Conservation (phyloP, 2,797 vertebrate species). For the Cossypha heuglini region DNA sequence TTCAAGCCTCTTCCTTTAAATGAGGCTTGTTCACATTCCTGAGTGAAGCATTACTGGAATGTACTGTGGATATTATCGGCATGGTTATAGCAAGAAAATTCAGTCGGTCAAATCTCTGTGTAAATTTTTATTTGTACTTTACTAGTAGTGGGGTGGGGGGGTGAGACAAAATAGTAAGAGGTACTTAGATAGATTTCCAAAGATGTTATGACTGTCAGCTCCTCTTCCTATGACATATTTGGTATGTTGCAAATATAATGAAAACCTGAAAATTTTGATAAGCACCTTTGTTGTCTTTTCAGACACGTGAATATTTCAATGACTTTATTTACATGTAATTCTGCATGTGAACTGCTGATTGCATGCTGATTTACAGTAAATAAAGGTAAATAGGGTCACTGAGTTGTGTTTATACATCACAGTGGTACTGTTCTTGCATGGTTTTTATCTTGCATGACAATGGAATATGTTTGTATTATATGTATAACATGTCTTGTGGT, state of each 20-base stretch:
- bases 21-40: neutral
- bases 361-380: constrained; percentile 58
- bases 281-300: constrained; percentile 11
- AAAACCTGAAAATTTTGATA: constrained; percentile 8
- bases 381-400: constrained; percentile 34
- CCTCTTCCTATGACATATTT: neutral
- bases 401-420: constrained; percentile 18
- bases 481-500: constrained; percentile 75
- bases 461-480: constrained; percentile 61
- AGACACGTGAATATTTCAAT: constrained; percentile 23
- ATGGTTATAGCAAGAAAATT: neutral
- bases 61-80: neutral
- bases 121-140: neutral
- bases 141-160: neutral
- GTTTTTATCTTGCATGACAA: constrained; percentile 63
- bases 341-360: constrained; percentile 26
- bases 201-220: neutral
- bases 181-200: neutral
- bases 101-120: neutral
- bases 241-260: neutral
- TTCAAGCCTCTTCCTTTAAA: neutral
- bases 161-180: neutral
- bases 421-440: constrained; percentile 69
- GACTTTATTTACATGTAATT: constrained; percentile 61
- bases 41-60: neutral